phyloP scores from a whole-genome alignment of 2,113 vertebrate species.

The Eupsittula cactorum region DNA sequence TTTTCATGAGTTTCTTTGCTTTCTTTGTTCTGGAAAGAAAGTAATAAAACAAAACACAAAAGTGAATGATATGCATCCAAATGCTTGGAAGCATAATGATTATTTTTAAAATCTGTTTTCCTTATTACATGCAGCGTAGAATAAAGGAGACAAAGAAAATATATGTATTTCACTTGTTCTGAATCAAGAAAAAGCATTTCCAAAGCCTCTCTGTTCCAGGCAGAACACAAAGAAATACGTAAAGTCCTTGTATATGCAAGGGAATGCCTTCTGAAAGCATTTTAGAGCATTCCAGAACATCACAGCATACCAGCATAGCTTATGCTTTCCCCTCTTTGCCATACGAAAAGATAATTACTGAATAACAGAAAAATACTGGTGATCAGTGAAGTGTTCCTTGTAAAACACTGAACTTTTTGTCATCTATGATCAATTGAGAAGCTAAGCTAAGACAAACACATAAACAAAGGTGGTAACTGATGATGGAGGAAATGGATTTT shows the following conservation, averaged over 20 bases:
- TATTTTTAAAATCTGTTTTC: background rate
- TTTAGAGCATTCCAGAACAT: background rate
- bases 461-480: background rate
- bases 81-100: background rate
- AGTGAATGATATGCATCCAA: background rate
- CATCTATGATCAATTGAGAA: background rate
- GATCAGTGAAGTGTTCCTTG: background rate
- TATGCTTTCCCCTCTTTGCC: background rate
- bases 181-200: background rate
- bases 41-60: background rate
- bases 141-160: background rate
- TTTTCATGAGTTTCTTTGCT: background rate
- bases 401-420: background rate
- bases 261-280: background rate
- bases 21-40: slow-evolving; percentile 26
- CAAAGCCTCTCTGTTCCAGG: background rate
- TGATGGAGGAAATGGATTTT: background rate
- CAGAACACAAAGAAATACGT: background rate
- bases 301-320: background rate
- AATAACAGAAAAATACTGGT: background rate
- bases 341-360: background rate
- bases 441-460: background rate
- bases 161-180: background rate
- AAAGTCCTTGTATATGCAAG: background rate
- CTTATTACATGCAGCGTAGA: background rate